Conservation (phyloP, 2,888 invertebrate genomes). For the Stenodema calcarata region DNA sequence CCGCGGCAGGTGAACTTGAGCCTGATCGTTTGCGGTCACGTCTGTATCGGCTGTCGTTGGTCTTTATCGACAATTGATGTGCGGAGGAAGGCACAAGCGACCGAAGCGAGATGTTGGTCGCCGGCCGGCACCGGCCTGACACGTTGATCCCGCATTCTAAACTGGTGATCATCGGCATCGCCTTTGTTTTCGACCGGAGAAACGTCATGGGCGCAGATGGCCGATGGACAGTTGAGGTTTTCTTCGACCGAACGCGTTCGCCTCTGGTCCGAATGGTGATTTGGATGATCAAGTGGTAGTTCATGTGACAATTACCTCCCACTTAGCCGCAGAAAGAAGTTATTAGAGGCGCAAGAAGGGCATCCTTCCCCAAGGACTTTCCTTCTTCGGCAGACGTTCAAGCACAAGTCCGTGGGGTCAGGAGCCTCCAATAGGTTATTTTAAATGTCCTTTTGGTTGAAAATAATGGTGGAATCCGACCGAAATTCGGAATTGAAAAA, state of each 20-base stretch:
- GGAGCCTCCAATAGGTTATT: background rate
- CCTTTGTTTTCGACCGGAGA: background rate
- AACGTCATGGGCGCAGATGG: background rate
- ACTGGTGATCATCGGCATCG: background rate
- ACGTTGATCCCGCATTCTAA: background rate
- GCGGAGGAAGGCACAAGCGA: background rate
- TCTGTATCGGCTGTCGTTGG: background rate
- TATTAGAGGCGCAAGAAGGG: background rate
- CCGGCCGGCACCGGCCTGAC: background rate
- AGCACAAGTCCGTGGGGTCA: background rate
- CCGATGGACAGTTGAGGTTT: background rate
- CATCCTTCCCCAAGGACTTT: background rate
- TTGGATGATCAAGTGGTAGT: background rate
- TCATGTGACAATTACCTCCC: background rate
- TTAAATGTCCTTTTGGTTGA: too few species aligned
- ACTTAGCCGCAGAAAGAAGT: background rate
- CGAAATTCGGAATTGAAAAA: too few species aligned
- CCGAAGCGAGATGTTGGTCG: background rate
- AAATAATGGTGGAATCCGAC: too few species aligned
- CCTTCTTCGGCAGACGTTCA: background rate
- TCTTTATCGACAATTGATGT: background rate
- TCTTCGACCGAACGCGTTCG: background rate
- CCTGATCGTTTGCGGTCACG: background rate
- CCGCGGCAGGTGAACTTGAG: background rate
- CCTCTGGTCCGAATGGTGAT: background rate